Base-by-base conservation (phyloP, 2,888 invertebrate species). In the Beris morrisii region DNA sequence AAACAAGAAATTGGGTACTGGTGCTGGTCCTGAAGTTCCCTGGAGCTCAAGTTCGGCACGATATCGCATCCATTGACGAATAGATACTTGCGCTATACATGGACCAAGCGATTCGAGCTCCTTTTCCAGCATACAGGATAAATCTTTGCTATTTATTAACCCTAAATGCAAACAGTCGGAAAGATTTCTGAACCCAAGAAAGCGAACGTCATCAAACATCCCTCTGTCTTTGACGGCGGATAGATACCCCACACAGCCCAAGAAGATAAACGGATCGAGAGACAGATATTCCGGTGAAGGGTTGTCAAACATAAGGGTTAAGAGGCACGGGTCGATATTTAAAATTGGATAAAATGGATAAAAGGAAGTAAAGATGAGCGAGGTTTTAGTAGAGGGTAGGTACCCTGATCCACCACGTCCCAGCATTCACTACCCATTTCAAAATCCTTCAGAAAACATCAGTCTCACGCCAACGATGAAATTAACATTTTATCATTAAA, bases 401-500 rank as follows among this genome's bases (percentile, higher is more conserved):
- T 7, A 48, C 15, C 22, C 13, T 7, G 12, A 12, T 13, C 22
- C 61, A 67, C 31, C 9, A 31, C 38, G 13, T 50, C 32, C 52
- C 50, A 2, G 28, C 32, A 38, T 32, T 38, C 52, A 43, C 63
- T 56, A 69, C 69, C 69, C 67, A 67, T 65, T 52, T 69, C 69
- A 69, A 69, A 66, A 67, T 66, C 58, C 58, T 69, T 59, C 30
- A 13, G 54, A 63, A 67, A 69, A 67, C 69, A 69, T 69, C 67
- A 67, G 67, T 69, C 69, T 65, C 69, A 69, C 53, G 69, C 69
- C 69, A 69, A 63, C 65, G 69, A 67, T 65, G 67, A 69, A 69
- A 69, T 69, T 69, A 69, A 69, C 69, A 69, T 69, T 69, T 67
- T 69, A 69, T 69, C 69, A 69, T 69, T 69, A 69, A 69, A 61